Evolutionary conservation across 2,888 invertebrate species (phyloP).

Genomic region (Cephus rjabovi): DNA sequence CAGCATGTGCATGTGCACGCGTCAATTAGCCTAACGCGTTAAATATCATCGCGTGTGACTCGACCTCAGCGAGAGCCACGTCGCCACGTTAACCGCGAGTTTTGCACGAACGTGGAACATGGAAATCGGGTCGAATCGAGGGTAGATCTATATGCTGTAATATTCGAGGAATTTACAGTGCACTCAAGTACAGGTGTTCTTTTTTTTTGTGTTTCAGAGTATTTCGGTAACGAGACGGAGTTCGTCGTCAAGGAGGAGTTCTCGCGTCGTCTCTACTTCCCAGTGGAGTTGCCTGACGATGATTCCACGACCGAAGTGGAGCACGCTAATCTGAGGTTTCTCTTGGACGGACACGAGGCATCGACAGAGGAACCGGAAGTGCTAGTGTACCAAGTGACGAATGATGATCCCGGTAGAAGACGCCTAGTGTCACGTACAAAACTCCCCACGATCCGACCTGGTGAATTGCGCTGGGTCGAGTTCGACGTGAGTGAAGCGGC

Average conservation of each 20-base stretch:
- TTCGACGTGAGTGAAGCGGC: constrained; percentile 72
- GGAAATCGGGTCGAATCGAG: neutral
- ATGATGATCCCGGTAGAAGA: neutral
- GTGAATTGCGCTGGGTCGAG: constrained; percentile 71
- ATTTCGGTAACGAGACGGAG: constrained; percentile 36
- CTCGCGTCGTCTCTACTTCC: constrained; percentile 42
- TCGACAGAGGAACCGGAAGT: constrained; percentile 27
- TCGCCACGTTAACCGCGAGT: neutral
- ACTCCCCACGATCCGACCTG: constrained; percentile 22
- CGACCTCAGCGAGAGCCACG: neutral
- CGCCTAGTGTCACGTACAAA: neutral
- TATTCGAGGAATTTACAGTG: neutral
- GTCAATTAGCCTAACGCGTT: constrained; percentile 23
- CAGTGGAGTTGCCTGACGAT: constrained; percentile 40
- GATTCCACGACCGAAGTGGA: constrained; percentile 53
- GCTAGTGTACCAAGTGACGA: constrained; percentile 40
- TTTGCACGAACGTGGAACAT: neutral
- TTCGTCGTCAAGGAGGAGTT: neutral
- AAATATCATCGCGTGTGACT: neutral
- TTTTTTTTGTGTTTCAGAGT: constrained; percentile 42
- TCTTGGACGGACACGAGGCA: constrained; percentile 46
- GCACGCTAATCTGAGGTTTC: constrained; percentile 67
- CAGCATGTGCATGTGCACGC: constrained; percentile 21
- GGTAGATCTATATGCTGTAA: neutral
- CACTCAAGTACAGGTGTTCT: constrained; percentile 9